These are phyloP conservation scores for Melanaphis sacchari DNA, from an alignment of 1,140 invertebrate species.

Conservation along the genomic window DNA sequence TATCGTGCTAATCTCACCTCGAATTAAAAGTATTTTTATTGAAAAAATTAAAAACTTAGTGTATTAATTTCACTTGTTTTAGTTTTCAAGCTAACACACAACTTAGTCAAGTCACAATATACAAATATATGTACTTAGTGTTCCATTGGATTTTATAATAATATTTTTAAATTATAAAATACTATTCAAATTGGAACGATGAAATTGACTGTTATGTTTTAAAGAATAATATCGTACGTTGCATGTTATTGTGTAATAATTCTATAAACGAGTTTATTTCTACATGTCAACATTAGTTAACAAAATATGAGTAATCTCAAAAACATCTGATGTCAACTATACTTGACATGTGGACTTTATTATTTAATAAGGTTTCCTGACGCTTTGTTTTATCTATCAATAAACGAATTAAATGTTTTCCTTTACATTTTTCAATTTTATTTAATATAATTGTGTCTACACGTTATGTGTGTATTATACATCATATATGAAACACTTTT, in stretches of 20 bases:
- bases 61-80: background rate
- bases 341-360: background rate
- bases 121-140: background rate
- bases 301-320: background rate
- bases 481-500: background rate
- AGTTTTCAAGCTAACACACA: background rate
- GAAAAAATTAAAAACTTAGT: background rate
- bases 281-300: background rate
- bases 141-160: background rate
- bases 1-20: background rate
- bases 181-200: background rate
- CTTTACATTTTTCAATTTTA: no score
- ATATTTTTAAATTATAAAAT: background rate
- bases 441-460: no score
- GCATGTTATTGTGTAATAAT: background rate
- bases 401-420: background rate
- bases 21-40: background rate
- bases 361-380: background rate
- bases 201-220: background rate
- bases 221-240: background rate
- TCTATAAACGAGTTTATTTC: background rate
- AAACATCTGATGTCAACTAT: background rate
- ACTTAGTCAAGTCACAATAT: no score
- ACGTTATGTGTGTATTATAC: background rate
- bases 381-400: background rate